Evolutionary conservation across 1,140 invertebrate species (phyloP).

Genomic region (Linepithema humile): DNA sequence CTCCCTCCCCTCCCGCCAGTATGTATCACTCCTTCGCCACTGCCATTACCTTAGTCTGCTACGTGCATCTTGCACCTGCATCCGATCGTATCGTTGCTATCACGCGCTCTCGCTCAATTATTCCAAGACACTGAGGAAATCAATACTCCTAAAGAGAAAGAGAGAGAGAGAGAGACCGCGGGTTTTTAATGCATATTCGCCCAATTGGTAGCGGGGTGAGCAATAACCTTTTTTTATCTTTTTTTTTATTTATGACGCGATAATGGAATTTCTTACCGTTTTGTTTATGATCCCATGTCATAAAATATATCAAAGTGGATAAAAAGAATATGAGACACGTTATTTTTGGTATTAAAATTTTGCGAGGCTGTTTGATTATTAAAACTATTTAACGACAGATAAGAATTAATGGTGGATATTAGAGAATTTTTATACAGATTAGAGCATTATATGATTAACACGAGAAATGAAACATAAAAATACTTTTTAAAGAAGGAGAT

Average conservation of each 20-base stretch:
- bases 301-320: not conserved
- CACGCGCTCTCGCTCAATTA: conserved; percentile 42
- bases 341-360: not conserved
- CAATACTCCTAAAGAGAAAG: conserved; percentile 23
- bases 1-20: not conserved
- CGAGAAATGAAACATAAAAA: not conserved
- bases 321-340: not conserved
- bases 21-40: not conserved
- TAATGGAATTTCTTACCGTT: conserved; percentile 14
- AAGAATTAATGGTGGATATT: too few relatives aligned
- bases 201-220: too few relatives aligned
- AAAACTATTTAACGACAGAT: too few relatives aligned
- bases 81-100: conserved; percentile 24
- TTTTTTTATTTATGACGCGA: not conserved
- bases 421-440: too few relatives aligned
- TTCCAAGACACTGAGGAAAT: conserved; percentile 41
- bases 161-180: not conserved
- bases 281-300: not conserved
- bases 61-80: conserved; percentile 37
- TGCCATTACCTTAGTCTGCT: conserved; percentile 15
- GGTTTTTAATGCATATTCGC: conserved; percentile 5
- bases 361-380: too few relatives aligned
- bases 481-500: not conserved
- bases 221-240: not conserved
- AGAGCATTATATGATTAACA: too few relatives aligned